Evolutionary conservation across 2,113 vertebrate species (phyloP).

Genomic region (Sapayoa aenigma): DNA sequence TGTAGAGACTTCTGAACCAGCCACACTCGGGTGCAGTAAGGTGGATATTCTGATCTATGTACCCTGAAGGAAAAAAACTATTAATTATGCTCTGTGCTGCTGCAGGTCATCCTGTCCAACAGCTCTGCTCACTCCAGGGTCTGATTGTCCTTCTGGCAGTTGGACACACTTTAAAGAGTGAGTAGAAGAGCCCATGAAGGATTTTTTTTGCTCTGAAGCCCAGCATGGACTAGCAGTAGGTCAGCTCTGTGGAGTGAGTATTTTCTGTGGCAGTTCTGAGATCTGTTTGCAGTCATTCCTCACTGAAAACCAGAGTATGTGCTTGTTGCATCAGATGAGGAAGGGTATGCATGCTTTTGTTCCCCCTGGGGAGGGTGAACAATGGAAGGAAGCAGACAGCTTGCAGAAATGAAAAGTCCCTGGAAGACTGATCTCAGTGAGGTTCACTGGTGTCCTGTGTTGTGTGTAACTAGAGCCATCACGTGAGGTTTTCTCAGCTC

Average conservation of each 20-base stretch:
- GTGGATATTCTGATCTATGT: background rate
- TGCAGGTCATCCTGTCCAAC: background rate
- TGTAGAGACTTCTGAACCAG: background rate
- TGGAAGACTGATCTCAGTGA: background rate
- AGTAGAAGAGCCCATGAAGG: background rate
- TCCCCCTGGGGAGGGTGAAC: background rate
- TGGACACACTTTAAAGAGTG: background rate
- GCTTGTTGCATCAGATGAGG: background rate
- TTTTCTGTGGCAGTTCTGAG: background rate
- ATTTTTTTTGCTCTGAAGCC: background rate
- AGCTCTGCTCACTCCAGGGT: background rate
- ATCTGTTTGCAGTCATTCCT: background rate
- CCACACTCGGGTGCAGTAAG: fast-evolving
- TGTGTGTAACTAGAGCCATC: fast-evolving
- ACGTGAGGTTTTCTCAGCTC: fast-evolving
- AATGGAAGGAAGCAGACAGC: background rate
- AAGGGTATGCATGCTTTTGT: background rate
- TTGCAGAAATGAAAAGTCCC: background rate
- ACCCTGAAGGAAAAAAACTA: background rate
- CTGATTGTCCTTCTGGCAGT: background rate
- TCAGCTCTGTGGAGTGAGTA: background rate
- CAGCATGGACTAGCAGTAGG: background rate
- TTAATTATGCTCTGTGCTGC: background rate
- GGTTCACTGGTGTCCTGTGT: fast-evolving
- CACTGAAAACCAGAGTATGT: background rate